Base-by-base conservation (phyloP, 2,888 invertebrate species). In the Hecatera dysodea region DNA sequence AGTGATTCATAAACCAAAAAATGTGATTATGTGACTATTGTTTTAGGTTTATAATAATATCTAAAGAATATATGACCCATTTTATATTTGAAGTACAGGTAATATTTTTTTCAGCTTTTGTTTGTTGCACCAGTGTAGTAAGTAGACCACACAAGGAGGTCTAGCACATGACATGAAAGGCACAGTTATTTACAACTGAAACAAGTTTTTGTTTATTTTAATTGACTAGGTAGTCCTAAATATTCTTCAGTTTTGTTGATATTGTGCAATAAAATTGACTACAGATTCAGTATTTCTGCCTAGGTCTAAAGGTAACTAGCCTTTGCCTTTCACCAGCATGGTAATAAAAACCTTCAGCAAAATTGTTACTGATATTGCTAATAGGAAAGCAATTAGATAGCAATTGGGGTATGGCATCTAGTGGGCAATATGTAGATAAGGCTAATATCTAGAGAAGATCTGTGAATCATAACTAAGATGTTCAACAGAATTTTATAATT, bases 331-430 rank as follows among this genome's bases (percentile, higher is more conserved):
- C n/a, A 72, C 46, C 17, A 36, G 9, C 33, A 44, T 15, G 12
- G 3, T 22, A 48, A 22, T 33, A 59, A 22, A 15, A 29, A 39
- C 1, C 6, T 17, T 56, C 6, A 42, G 9, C 17, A 17, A 19
- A 27, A 55, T 44, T 59, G 5, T 27, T 15, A 12, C 7, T 56
- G 24, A 36, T 19, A 17, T 17, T 67, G 3, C 81, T 62, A 59
- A 81, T 68, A 68, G 44, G 82, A 79, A 81, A 66, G 56, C 67
- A 72, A 60, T 78, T 68, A 53, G 68, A 59, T 42, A 33, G n/a
- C 39, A 19, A 22, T 39, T 70, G 22, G 42, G 52, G 0, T 27
- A 24, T 22, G 6, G 9, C 2, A 55, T 29, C 36, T 48, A n/a
- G 4, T 29, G 22, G 46, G 12, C 12, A 57, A 66, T 8, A 36